Evolutionary conservation across 2,797 vertebrate genomes (phyloP), one percentile per base, ranked within the genome.

Genomic region (Microchirus variegatus): DNA sequence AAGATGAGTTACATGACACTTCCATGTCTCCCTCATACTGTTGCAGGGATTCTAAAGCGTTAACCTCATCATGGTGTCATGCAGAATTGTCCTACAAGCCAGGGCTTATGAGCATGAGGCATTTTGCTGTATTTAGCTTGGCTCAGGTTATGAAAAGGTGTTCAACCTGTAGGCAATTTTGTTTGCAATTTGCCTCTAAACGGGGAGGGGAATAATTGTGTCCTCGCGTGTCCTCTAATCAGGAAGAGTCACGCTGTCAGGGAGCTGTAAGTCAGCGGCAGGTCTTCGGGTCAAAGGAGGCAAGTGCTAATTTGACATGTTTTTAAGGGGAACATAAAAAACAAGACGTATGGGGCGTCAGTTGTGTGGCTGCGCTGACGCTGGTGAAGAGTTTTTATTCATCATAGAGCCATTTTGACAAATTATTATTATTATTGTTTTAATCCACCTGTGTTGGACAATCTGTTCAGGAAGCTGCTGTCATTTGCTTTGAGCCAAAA

Each of bases 41-140:
- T 45, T 54, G 2, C 11, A 46, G 1, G 4, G 6, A 12, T 47
- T 37, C 67, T 41, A 72, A 72, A 53, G 10, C 55, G 51, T 75
- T 69, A 70, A 76, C 65, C 58, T 48, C 37, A 8, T 69, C 19
- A 17, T 5, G 54, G 31, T 49, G 36, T 50, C 19, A 53, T 14
- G 15, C 37, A 80, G 62, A 26, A 37, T 22, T 61, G 36, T 55
- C 46, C 26, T 67, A 48, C 73, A 82, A 59, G 51, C 46, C 41
- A 31, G 15, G 22, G 40, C 77, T 59, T 31, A 63, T 37, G n/a
- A 22, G 15, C 22, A n/a, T 13, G 16, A 73, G 59, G 51, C 22
- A 53, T 65, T 41, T 70, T 26, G 19, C 44, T 67, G 52, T 61
- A 42, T 85, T 82, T 76, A 62, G 15, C 43, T 80, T 79, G 75